phyloP scores from a whole-genome alignment of 2,113 vertebrate genomes.

The Caranx melampygus region DNA sequence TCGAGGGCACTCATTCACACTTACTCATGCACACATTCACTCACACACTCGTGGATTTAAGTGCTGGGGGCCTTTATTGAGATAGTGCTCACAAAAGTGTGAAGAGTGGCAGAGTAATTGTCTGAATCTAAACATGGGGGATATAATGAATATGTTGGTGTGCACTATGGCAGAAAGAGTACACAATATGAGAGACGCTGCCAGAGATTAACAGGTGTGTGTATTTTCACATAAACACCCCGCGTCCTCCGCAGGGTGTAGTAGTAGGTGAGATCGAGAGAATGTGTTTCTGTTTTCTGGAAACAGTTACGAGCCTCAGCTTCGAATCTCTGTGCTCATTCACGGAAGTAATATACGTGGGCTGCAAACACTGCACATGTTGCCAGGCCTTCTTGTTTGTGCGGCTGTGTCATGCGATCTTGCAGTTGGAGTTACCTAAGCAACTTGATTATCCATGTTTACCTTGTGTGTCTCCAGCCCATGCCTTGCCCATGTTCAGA shows the following conservation, averaged over 20 bases:
- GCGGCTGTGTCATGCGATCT: slow-evolving; percentile 41
- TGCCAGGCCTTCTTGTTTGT: slow-evolving; percentile 28
- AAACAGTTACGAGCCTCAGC: background rate
- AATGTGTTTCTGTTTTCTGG: background rate
- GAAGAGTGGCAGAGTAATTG: slow-evolving; percentile 59
- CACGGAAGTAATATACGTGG: too few species aligned
- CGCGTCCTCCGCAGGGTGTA: background rate
- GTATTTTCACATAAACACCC: background rate
- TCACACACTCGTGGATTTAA: slow-evolving; percentile 57
- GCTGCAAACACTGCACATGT: slow-evolving; percentile 22
- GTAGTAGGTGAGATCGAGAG: background rate
- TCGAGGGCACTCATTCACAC: slow-evolving; percentile 59
- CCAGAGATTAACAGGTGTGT: slow-evolving; percentile 50
- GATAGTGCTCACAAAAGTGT: slow-evolving; percentile 75
- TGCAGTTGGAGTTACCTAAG: slow-evolving; percentile 45
- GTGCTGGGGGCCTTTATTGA: slow-evolving; percentile 72
- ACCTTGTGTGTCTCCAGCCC: slow-evolving; percentile 84
- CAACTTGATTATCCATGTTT: slow-evolving; percentile 63
- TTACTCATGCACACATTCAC: slow-evolving; percentile 50
- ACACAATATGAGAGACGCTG: slow-evolving; percentile 30
- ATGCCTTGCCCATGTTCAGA: slow-evolving; percentile 98
- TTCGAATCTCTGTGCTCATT: slow-evolving; percentile 1
- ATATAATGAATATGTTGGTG: slow-evolving; percentile 61
- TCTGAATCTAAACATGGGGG: slow-evolving; percentile 53
- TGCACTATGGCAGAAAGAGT: slow-evolving; percentile 52